These are phyloP conservation scores for Bhutanitis thaidina DNA, from an alignment of 2,888 invertebrate species.

Conservation along the genomic window DNA sequence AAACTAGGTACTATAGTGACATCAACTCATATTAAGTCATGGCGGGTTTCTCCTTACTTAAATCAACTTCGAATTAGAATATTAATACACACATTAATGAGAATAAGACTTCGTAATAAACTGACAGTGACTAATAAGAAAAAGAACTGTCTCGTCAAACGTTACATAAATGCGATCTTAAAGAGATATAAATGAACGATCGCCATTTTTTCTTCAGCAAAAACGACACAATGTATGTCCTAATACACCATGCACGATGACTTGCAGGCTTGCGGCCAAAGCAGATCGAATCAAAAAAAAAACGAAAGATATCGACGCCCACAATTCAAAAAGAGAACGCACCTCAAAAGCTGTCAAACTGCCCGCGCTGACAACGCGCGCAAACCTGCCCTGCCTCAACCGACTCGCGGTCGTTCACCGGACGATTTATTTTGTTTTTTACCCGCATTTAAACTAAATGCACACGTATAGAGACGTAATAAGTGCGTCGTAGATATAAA, in stretches of 20 bases:
- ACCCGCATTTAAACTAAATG: constrained; percentile 69
- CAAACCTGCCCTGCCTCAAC: constrained; percentile 69
- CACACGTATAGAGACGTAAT: constrained; percentile 51
- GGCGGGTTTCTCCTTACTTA: no score
- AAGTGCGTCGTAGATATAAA: constrained; percentile 43
- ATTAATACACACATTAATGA: no score
- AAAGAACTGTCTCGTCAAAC: neutral
- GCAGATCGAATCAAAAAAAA: constrained; percentile 56
- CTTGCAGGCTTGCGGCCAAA: constrained; percentile 48
- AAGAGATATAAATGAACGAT: constrained; percentile 16
- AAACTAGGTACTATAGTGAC: no score
- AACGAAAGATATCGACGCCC: constrained; percentile 39
- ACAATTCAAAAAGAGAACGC: constrained; percentile 74
- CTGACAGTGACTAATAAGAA: neutral
- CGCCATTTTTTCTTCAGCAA: constrained; percentile 3
- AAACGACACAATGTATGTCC: constrained; percentile 5
- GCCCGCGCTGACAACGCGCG: constrained; percentile 44
- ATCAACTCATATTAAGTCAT: no score
- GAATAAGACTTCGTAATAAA: no score
- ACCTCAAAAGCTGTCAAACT: constrained; percentile 77
- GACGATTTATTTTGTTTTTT: constrained; percentile 70
- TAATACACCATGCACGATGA: constrained; percentile 27
- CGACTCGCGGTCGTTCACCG: constrained; percentile 66
- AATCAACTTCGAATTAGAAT: no score
- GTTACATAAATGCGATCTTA: constrained; percentile 1